Conservation (phyloP, 2,888 invertebrate genomes). For the Acanthoscelides obtectus region DNA sequence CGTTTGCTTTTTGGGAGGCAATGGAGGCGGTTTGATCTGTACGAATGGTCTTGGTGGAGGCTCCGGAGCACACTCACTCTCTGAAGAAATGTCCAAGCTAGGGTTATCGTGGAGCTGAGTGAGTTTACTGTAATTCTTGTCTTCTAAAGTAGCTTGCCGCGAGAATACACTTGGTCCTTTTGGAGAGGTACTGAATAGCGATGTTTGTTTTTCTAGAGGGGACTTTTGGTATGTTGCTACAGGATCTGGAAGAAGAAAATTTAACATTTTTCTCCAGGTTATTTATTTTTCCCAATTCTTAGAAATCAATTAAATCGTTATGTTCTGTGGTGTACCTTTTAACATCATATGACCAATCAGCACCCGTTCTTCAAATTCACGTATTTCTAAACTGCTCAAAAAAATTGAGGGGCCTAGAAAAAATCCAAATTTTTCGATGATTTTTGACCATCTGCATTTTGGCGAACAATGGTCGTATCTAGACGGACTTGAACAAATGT, state of each 20-base stretch:
- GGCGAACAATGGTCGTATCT: no score
- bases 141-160: neutral
- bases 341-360: no score
- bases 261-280: no score
- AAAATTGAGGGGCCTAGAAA: no score
- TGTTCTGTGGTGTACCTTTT: no score
- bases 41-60: constrained; percentile 67
- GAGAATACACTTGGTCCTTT: constrained; percentile 42
- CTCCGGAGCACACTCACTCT: constrained; percentile 52
- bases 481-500: no score
- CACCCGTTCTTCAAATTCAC: no score
- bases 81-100: constrained; percentile 42
- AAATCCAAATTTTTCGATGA: no score
- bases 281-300: no score
- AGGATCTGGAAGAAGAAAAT: neutral
- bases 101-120: constrained; percentile 43
- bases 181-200: constrained; percentile 21
- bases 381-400: no score
- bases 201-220: constrained; percentile 30
- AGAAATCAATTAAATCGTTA: no score
- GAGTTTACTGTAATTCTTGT: constrained; percentile 21
- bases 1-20: constrained; percentile 65
- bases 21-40: constrained; percentile 63
- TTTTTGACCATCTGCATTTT: no score
- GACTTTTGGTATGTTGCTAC: neutral